Percentiles rank a stretch among this genome's conserved stretches.
Conservation (phyloP, 2,888 invertebrate genomes). For the Anoncus sp. region DNA sequence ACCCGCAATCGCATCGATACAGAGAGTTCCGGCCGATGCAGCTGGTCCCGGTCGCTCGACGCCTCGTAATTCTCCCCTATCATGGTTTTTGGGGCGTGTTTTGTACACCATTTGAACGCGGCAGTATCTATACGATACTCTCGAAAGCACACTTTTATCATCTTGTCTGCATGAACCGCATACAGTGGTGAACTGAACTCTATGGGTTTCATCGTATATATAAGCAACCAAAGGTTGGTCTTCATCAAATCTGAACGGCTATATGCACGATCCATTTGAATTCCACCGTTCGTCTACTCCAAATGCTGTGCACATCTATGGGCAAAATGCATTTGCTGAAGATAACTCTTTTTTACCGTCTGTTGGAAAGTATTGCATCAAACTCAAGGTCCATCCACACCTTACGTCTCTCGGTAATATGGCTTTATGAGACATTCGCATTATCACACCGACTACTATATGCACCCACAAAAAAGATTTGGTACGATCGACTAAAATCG, state of each 20-base stretch:
- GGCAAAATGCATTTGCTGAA: not conserved
- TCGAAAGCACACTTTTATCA: conserved; percentile 19
- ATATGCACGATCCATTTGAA: not conserved
- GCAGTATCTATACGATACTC: conserved; percentile 10
- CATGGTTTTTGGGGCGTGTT: conserved; percentile 54
- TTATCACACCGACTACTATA: no score
- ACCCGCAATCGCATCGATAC: conserved; percentile 53
- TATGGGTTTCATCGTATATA: not conserved
- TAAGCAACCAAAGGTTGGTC: not conserved
- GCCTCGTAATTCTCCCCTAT: conserved; percentile 63
- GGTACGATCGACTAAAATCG: no score
- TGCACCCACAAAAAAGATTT: no score
- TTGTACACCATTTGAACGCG: conserved; percentile 22
- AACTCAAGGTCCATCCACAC: not conserved
- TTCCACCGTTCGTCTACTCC: not conserved
- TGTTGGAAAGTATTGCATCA: conserved; percentile 15
- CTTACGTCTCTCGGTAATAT: no score
- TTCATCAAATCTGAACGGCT: not conserved
- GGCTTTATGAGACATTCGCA: no score
- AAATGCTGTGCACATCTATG: not conserved
- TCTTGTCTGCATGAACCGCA: not conserved
- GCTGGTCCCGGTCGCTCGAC: conserved; percentile 57
- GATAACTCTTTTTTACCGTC: conserved; percentile 27
- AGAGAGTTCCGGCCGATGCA: conserved; percentile 50
- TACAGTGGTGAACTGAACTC: not conserved